Percentiles rank a stretch among this genome's conserved stretches.
phyloP scores from a whole-genome alignment of 1,140 invertebrate species.

The Scaptomyza graminum region DNA sequence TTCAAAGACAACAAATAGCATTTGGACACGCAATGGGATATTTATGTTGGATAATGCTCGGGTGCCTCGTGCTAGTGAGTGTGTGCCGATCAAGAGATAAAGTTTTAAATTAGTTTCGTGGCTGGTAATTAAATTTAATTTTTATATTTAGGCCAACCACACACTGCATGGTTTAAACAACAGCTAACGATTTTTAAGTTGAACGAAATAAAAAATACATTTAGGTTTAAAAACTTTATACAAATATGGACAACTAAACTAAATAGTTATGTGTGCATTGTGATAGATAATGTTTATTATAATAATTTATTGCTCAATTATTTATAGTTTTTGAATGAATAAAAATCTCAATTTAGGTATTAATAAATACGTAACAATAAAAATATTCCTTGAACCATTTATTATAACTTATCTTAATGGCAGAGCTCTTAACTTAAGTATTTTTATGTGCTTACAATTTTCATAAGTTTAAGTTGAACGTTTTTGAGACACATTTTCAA shows the following conservation, averaged over 20 bases:
- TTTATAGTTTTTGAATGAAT: no score
- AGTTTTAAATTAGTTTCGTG: constrained; percentile 79
- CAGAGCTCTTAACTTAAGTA: not conserved
- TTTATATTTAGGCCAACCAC: constrained; percentile 70
- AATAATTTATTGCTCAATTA: not conserved
- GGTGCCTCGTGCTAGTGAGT: constrained; percentile 37
- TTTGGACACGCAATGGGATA: constrained; percentile 77
- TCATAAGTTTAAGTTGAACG: constrained; percentile 10
- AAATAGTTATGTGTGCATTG: no score
- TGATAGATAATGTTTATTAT: no score
- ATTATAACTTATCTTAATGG: not conserved
- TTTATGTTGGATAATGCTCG: constrained; percentile 72
- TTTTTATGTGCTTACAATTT: not conserved
- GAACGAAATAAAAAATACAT: not conserved
- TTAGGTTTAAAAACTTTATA: not conserved
- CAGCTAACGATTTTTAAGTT: constrained; percentile 6
- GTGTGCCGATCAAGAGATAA: constrained; percentile 72
- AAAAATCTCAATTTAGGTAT: no score
- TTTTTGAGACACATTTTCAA: constrained; percentile 26
- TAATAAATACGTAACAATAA: no score
- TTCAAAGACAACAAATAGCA: constrained; percentile 70
- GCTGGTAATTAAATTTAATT: constrained; percentile 81
- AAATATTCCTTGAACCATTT: not conserved
- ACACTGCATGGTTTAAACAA: constrained; percentile 25
- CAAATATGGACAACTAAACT: no score